Evolutionary conservation across 2,797 vertebrate species (phyloP).

Genomic region (Lemur catta): DNA sequence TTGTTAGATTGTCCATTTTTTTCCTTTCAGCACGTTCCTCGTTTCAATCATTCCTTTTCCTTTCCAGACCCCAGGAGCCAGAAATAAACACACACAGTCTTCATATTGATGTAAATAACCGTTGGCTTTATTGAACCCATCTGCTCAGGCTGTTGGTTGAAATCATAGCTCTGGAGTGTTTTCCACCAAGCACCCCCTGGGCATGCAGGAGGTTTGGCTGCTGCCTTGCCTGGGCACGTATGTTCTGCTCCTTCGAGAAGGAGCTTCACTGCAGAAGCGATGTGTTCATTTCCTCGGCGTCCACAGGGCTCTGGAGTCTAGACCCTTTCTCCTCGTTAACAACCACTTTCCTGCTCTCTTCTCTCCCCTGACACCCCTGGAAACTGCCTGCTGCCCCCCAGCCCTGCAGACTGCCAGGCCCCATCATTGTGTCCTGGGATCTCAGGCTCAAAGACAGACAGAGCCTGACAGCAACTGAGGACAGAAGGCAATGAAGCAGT

Average conservation of each 20-base stretch:
- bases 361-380: not conserved
- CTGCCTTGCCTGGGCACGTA: not conserved
- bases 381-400: not conserved
- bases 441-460: not conserved
- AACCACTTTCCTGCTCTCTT: not conserved
- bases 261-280: not conserved
- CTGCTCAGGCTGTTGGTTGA: conserved; percentile 56
- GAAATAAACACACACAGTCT: conserved; percentile 57
- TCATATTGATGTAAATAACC: conserved; percentile 70
- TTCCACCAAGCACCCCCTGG: conserved; percentile 18
- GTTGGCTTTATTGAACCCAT: conserved; percentile 69
- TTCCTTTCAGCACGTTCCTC: conserved; percentile 46
- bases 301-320: not conserved
- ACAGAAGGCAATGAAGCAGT: not conserved
- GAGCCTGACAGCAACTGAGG: not conserved
- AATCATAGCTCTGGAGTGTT: conserved; percentile 57
- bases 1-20: conserved; percentile 54
- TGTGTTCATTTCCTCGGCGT: not conserved
- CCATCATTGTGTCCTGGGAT: not conserved
- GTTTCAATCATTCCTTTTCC: conserved; percentile 67
- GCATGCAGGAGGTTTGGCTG: not conserved
- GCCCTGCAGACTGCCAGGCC: not conserved
- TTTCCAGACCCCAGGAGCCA: conserved; percentile 72
- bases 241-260: not conserved
- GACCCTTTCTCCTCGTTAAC: not conserved